These are phyloP conservation scores for Ditylenchus dipsaci DNA, from an alignment of 1,140 invertebrate species.

Conservation along the genomic window DNA sequence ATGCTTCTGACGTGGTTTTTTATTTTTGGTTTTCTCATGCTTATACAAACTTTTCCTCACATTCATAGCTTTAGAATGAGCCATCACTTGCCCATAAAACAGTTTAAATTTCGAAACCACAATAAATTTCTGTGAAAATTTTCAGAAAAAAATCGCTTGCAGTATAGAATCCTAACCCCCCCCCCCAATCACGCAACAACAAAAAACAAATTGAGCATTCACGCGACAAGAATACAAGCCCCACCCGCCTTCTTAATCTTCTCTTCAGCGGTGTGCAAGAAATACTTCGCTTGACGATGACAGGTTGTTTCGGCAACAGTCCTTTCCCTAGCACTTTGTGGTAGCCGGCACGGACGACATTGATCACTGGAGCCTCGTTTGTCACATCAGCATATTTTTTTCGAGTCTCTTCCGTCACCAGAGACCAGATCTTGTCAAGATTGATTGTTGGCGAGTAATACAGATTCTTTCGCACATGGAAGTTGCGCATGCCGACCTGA, in stretches of 20 bases:
- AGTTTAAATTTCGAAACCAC: no score
- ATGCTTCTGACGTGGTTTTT: no score
- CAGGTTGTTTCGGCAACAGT: slow-evolving; percentile 85
- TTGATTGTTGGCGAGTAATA: slow-evolving; percentile 89
- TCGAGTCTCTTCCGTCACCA: slow-evolving; percentile 85
- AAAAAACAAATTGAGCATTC: slow-evolving; percentile 61
- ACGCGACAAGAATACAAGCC: slow-evolving; percentile 89
- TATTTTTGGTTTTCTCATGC: no score
- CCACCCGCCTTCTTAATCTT: slow-evolving; percentile 96
- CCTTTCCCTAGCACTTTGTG: slow-evolving; percentile 82
- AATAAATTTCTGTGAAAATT: no score
- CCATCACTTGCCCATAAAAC: no score
- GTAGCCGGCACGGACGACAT: slow-evolving; percentile 84
- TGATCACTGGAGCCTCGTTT: slow-evolving; percentile 92
- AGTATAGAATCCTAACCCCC: no score
- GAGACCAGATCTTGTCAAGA: slow-evolving; percentile 90
- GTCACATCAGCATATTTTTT: slow-evolving; percentile 74
- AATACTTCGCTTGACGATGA: slow-evolving; percentile 99
- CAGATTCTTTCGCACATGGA: slow-evolving; percentile 82
- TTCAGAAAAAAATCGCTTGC: no score
- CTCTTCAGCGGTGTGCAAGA: slow-evolving; percentile 90
- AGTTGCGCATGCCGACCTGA: slow-evolving; percentile 92
- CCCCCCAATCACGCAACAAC: no score
- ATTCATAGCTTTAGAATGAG: no score
- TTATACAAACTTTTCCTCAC: no score